These are phyloP conservation scores for Prolemur simus DNA, from an alignment of 2,113 vertebrate genomes.

Conservation along the genomic window DNA sequence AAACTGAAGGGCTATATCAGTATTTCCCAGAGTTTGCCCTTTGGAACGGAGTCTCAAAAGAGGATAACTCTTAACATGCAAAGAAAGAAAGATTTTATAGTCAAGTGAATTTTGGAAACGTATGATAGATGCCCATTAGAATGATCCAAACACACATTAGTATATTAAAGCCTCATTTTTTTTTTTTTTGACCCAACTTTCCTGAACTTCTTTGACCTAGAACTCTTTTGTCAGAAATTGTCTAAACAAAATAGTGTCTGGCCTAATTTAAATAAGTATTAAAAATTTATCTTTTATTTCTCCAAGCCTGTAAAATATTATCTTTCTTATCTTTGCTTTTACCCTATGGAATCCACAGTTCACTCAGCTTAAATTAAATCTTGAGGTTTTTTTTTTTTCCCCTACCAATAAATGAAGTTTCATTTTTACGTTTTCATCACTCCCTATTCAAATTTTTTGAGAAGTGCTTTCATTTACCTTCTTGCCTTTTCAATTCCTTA, in stretches of 20 bases:
- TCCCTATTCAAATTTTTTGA: not conserved
- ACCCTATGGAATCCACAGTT: not conserved
- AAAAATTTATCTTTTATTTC: not conserved
- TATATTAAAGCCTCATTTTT: not conserved
- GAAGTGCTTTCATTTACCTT: conserved; percentile 37
- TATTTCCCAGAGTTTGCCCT: not conserved
- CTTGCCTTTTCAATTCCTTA: conserved; percentile 35
- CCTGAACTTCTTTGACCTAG: not conserved
- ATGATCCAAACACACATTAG: not conserved
- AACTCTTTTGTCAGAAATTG: not conserved
- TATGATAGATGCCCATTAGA: not conserved
- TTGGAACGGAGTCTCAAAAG: not conserved
- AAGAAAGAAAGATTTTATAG: not conserved
- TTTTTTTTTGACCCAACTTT: not conserved
- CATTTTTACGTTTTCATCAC: conserved; percentile 1
- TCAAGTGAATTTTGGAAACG: not conserved
- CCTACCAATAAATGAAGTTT: conserved; percentile 22
- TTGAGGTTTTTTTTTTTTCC: not conserved
- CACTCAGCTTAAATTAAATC: conserved; percentile 10
- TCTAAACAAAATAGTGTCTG: not conserved
- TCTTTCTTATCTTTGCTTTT: not conserved
- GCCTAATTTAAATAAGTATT: not conserved
- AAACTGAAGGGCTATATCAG: not conserved
- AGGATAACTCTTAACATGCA: not conserved
- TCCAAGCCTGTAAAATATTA: not conserved